A percentile compares a stretch with the other conserved stretches of the same genome.
phyloP scores from a whole-genome alignment of 2,888 invertebrate species.

The Carterocephalus palaemon region DNA sequence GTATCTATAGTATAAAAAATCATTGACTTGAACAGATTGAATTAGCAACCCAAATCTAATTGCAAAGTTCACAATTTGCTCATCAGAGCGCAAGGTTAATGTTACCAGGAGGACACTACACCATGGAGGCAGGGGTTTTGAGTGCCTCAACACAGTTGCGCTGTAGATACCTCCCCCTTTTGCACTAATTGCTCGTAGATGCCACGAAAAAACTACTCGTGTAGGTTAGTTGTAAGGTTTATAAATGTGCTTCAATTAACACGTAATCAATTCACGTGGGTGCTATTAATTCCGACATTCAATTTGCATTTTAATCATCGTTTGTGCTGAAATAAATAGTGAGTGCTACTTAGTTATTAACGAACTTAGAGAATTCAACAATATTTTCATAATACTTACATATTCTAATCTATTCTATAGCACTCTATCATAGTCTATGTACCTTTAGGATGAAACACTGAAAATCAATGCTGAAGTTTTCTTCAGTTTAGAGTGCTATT shows the following conservation, averaged over 20 bases:
- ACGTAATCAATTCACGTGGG: conserved; percentile 33
- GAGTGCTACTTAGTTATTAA: no score
- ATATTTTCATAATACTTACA: no score
- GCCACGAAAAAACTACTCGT: conserved; percentile 42
- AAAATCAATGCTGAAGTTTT: no score
- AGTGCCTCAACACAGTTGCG: conserved; percentile 39
- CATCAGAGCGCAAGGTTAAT: conserved; percentile 69
- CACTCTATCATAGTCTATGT: no score
- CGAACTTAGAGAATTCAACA: no score
- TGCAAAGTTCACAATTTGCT: conserved; percentile 58
- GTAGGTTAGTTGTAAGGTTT: conserved; percentile 45
- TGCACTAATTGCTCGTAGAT: conserved; percentile 54
- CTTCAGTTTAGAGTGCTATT: no score
- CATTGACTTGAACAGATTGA: no score
- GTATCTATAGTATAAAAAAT: no score
- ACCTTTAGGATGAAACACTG: no score
- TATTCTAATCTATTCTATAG: no score
- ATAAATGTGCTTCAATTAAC: conserved; percentile 54
- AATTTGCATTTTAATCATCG: conserved; percentile 32
- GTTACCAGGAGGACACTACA: conserved; percentile 57
- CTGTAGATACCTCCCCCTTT: conserved; percentile 46
- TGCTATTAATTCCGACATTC: conserved; percentile 30
- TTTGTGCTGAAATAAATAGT: conserved; percentile 32
- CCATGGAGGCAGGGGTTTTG: conserved; percentile 40
- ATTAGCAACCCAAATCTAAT: conserved; percentile 54